Percentiles rank a stretch among this genome's conserved stretches.
phyloP scores from a whole-genome alignment of 2,888 invertebrate species.

The Dryocosmus kuriphilus region DNA sequence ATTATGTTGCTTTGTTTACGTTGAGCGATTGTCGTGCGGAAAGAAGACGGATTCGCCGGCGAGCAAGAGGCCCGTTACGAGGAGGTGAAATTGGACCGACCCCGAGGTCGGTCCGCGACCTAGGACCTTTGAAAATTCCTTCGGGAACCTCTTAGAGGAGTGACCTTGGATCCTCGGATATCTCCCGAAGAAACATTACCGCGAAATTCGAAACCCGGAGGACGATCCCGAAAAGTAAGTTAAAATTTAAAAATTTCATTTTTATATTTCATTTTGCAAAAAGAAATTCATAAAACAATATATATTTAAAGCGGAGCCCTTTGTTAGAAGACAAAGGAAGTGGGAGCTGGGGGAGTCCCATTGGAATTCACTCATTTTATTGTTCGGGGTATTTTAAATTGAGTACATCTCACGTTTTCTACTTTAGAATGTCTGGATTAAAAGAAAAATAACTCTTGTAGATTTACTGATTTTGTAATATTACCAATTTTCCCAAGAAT shows the following conservation, averaged over 20 bases:
- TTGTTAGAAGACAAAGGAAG: neutral
- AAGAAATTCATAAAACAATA: neutral
- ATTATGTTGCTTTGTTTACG: constrained; percentile 76
- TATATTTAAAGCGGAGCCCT: neutral
- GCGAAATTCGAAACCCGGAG: constrained; percentile 65
- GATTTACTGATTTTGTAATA: too few species aligned
- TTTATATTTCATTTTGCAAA: neutral
- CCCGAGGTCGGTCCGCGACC: constrained; percentile 48
- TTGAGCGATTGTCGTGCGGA: constrained; percentile 56
- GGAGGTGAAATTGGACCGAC: constrained; percentile 52
- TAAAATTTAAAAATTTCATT: neutral
- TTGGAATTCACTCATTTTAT: neutral
- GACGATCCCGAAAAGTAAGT: constrained; percentile 36
- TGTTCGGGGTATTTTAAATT: neutral
- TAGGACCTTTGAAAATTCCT: constrained; percentile 59
- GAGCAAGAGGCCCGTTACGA: constrained; percentile 42
- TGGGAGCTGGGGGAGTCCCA: neutral
- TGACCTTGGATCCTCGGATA: constrained; percentile 76
- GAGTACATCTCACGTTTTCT: too few species aligned
- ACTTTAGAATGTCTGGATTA: too few species aligned
- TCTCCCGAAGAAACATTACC: constrained; percentile 57
- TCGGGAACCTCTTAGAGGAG: constrained; percentile 65
- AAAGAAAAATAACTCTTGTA: too few species aligned
- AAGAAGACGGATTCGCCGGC: constrained; percentile 49
- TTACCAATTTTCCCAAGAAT: too few species aligned